A percentile compares a stretch with the other conserved stretches of the same genome.
These are phyloP conservation scores for Netta rufina DNA, from an alignment of 2,797 vertebrate species.

Conservation along the genomic window DNA sequence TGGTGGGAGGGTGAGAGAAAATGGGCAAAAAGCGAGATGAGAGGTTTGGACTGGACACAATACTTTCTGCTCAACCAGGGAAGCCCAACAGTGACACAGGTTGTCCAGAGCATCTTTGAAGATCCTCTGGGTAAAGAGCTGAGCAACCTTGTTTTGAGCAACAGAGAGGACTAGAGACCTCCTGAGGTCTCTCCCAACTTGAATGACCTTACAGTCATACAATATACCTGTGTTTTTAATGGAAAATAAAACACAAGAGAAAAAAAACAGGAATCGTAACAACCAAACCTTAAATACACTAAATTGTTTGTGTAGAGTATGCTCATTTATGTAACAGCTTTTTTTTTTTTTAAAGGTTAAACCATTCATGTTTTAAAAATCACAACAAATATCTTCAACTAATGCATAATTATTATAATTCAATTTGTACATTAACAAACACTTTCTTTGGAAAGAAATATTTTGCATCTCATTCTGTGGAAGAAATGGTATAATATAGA, in stretches of 20 bases:
- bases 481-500: neutral
- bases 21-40: neutral
- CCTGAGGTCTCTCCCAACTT: neutral
- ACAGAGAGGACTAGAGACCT: neutral
- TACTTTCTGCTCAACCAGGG: neutral
- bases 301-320: too few species aligned
- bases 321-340: neutral
- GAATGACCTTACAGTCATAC: neutral
- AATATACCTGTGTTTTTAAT: neutral
- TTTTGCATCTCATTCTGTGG: neutral
- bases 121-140: neutral
- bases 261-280: neutral
- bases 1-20: neutral
- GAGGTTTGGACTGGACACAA: neutral
- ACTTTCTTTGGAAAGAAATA: neutral
- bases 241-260: neutral
- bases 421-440: neutral
- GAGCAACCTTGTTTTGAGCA: neutral
- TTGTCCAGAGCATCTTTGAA: neutral
- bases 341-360: neutral
- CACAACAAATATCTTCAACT: neutral
- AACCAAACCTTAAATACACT: neutral
- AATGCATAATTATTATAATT: neutral
- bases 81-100: neutral
- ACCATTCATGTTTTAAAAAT: neutral